Percentiles rank a stretch among this genome's conserved stretches.
phyloP scores from a whole-genome alignment of 1,140 invertebrate species.

The Rhopalosiphum maidis region DNA sequence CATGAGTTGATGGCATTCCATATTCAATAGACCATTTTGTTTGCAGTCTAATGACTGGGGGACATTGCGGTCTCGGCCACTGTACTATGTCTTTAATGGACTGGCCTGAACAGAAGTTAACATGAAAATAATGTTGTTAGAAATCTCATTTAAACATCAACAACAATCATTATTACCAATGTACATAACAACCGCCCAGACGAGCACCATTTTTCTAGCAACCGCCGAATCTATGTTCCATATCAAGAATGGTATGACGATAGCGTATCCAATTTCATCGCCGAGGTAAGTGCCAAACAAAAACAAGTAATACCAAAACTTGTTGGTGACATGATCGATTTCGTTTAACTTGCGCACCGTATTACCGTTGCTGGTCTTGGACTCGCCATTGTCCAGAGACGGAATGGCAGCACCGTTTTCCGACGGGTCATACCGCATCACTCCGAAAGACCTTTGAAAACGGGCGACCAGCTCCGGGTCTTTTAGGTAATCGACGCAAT shows the following conservation, averaged over 20 bases:
- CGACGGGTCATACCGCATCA: constrained; percentile 25
- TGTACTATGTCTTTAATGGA: constrained; percentile 84
- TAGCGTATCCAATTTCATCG: constrained; percentile 87
- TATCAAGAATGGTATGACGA: constrained; percentile 89
- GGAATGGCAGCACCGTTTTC: background rate
- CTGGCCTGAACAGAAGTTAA: constrained; percentile 71
- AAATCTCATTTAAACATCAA: background rate
- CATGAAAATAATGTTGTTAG: constrained; percentile 40
- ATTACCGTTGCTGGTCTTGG: constrained; percentile 2
- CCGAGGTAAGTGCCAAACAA: constrained; percentile 82
- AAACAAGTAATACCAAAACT: constrained; percentile 88
- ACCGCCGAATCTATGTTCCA: constrained; percentile 90
- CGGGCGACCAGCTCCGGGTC: constrained; percentile 60
- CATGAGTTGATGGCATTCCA: constrained; percentile 94
- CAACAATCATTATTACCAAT: constrained; percentile 67
- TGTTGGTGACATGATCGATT: constrained; percentile 72
- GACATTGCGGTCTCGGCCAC: constrained; percentile 82
- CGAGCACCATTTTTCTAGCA: constrained; percentile 77
- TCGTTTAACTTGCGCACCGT: constrained; percentile 51
- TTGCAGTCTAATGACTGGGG: constrained; percentile 82
- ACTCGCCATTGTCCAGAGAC: background rate
- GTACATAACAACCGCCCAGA: constrained; percentile 88
- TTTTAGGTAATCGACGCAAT: constrained; percentile 58
- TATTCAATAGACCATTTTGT: constrained; percentile 88
- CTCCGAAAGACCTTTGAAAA: constrained; percentile 61